Evolutionary conservation across 2,113 vertebrate species (phyloP), one percentile per base, ranked within the genome.

Genomic region (Thamnaconus septentrionalis): DNA sequence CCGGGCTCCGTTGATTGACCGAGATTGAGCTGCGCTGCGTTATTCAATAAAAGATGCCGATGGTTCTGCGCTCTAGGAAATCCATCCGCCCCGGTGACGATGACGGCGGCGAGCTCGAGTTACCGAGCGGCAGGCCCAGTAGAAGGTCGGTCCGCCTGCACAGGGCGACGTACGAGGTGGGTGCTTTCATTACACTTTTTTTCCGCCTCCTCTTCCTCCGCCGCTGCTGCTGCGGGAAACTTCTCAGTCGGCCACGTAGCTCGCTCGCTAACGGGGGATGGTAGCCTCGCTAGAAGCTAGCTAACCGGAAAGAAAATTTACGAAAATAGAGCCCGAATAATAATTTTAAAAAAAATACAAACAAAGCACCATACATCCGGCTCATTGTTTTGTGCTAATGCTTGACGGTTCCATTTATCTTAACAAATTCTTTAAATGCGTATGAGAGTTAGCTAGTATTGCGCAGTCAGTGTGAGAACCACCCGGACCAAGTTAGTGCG

Each of bases 161-260:
- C 10, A 11, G 5, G 5, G 0, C 5, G 40, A 41, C 56, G 53
- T 53, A 70, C 66, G 73, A 69, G 81, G 85, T 85, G 80, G 73
- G 86, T 78, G 44, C 54, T 66, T 66, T 9, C 60, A 77, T 75
- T 76, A 71, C 82, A 79, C 84, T 72, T 49, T 61, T 56, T 82
- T 85, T 86, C 85, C 85, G 72, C 87, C 76, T 86, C 84, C 82
- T 31, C 18, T 31, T 31, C 18, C 18, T 31, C 18, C 18, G 18
- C 18, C 18, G 18, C 18, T 31, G 18, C 78, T 59, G 3, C 69
- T 41, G 65, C 64, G 10, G 49, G 44, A 44, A 76, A 71, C 59
- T 76, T 70, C 59, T 45, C 62, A 8, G 59, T 40, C 72, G 62
- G 86, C 88, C 88, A 87, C 88, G 88, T 89, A 81, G 82, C 80